Base-by-base conservation (phyloP, 2,797 vertebrate species). In the Mastacembelus armatus region DNA sequence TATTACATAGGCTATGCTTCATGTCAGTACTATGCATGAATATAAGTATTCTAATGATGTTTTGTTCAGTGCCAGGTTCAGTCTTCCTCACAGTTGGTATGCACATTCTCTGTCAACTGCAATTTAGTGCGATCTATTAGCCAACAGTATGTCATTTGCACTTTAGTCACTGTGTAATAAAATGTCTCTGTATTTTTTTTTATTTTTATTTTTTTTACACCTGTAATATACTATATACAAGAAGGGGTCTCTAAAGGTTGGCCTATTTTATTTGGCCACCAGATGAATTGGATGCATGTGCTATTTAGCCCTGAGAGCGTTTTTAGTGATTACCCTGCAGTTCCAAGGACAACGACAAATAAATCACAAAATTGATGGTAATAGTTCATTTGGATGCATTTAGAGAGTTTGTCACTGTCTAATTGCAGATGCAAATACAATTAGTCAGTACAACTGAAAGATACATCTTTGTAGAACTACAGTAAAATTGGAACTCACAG, bases 341-440 rank as follows among this genome's bases (percentile, higher is more conserved):
- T 69, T 64, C 81, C 67, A 84, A 85, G 59, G 66, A 56, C 74
- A 84, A 79, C 63, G 66, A 80, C 65, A 81, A 82, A 77, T 74
- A 82, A 72, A 45, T 50, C 68, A 66, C 71, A 66, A 71, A 81
- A 61, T 3, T 5, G 44, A 77, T 75, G 54, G 63, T 88, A 85
- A 83, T 77, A 59, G 59, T 77, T 78, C 22, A 57, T 29, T 49
- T 60, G 48, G 38, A 77, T 44, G 26, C 67, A 66, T 81, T 36
- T 56, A 51, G 64, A 67, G 52, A 43, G 65, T 73, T 72, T 86
- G 71, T 70, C 47, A 64, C 40, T 29, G 42, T 72, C 77, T 77
- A 36, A 51, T 62, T 76, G 66, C 77, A 73, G 69, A 85, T 73
- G 54, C 56, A 85, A 68, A 79, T 59, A 58, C 3, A 14, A 60